These are phyloP conservation scores for Griposia aprilina DNA, from an alignment of 2,888 invertebrate genomes.

Conservation along the genomic window DNA sequence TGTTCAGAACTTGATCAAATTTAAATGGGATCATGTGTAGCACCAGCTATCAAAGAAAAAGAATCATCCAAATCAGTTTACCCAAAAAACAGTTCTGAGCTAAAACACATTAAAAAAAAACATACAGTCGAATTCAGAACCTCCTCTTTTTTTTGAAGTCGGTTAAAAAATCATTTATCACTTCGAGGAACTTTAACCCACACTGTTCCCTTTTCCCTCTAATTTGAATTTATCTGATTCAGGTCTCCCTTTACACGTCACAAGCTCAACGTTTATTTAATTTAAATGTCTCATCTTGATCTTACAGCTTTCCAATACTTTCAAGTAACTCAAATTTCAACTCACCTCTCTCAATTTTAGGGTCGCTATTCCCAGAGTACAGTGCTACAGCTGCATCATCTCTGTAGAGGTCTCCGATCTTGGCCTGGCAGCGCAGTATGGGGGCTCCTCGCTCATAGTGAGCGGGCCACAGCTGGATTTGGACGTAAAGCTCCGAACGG, in stretches of 20 bases:
- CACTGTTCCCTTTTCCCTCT: not conserved
- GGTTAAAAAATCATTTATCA: too few species aligned
- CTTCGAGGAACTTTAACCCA: not conserved
- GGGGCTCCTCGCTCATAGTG: conserved; percentile 92
- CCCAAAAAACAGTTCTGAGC: too few species aligned
- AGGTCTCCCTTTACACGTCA: not conserved
- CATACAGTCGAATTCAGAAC: too few species aligned
- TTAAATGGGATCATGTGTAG: too few species aligned
- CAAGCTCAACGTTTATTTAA: conserved; percentile 14
- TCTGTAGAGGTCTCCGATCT: conserved; percentile 91
- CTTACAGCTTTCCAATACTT: conserved; percentile 13
- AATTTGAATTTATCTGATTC: conserved; percentile 5
- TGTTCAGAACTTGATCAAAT: too few species aligned
- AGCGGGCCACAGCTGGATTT: conserved; percentile 91
- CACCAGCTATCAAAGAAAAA: too few species aligned
- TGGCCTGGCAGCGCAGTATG: conserved; percentile 92
- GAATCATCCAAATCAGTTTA: too few species aligned
- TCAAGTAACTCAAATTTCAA: conserved; percentile 39
- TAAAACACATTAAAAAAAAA: too few species aligned
- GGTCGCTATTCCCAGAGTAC: conserved; percentile 92
- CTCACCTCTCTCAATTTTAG: conserved; percentile 93
- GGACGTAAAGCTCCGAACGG: conserved; percentile 91
- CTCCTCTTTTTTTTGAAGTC: too few species aligned
- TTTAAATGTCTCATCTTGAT: conserved; percentile 8
- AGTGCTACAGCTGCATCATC: conserved; percentile 91